Percentiles rank a stretch among this genome's conserved stretches.
phyloP scores from a whole-genome alignment of 2,888 invertebrate species.

The Monopis laevigella region DNA sequence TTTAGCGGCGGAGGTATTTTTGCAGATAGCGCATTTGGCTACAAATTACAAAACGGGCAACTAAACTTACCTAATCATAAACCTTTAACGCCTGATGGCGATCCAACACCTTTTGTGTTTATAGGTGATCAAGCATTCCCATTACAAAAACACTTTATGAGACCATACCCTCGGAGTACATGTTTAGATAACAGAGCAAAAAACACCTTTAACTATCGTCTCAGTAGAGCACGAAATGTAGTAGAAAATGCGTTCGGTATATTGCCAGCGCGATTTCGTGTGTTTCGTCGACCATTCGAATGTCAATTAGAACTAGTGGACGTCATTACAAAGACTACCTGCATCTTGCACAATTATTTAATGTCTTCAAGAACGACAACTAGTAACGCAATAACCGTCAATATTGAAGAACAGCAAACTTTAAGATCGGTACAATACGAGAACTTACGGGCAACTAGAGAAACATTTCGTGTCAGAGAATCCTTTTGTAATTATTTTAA shows the following conservation, averaged over 20 bases:
- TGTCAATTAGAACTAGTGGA: conserved; percentile 22
- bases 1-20: conserved; percentile 23
- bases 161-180: conserved; percentile 18
- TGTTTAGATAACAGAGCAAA: conserved; percentile 18
- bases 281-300: conserved; percentile 21
- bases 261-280: conserved; percentile 16
- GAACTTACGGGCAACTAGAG: too few relatives aligned
- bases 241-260: conserved; percentile 19
- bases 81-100: conserved; percentile 18
- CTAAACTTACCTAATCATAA: conserved; percentile 18
- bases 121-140: conserved; percentile 14
- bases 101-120: conserved; percentile 21
- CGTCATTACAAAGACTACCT: conserved; percentile 20
- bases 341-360: conserved; percentile 20
- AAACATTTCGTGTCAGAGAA: conserved; percentile 22
- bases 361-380: conserved; percentile 20
- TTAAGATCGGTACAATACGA: conserved; percentile 19
- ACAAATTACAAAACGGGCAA: conserved; percentile 15
- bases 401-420: conserved; percentile 21
- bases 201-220: conserved; percentile 19
- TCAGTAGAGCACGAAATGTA: conserved; percentile 19
- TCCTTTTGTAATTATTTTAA: conserved; percentile 23
- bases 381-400: conserved; percentile 17
- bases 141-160: conserved; percentile 19
- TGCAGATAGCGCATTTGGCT: conserved; percentile 20